Percentiles rank a stretch among this genome's conserved stretches.
Conservation (phyloP, 2,888 invertebrate species). For the Platycheirus albimanus region DNA sequence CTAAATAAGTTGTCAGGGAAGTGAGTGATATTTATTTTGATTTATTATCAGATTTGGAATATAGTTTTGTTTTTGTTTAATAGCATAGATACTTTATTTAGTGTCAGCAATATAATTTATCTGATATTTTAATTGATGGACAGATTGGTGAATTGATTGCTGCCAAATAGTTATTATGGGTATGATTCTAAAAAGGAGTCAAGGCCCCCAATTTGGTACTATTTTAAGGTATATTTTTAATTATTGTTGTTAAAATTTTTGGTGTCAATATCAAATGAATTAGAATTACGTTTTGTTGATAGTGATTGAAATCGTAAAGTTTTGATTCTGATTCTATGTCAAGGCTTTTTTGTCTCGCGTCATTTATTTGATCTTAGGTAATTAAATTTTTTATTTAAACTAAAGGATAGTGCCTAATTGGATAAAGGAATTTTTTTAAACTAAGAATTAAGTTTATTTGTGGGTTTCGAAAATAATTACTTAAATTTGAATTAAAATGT, state of each 20-base stretch:
- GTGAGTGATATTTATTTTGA: conserved; percentile 17
- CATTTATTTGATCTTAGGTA: neutral
- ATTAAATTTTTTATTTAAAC: too few species aligned
- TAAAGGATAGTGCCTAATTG: too few species aligned
- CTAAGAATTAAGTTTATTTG: too few species aligned
- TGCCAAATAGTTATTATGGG: neutral
- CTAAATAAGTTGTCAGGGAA: conserved; percentile 10
- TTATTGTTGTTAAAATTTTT: too few species aligned
- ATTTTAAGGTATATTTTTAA: too few species aligned
- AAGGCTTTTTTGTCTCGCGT: conserved; percentile 9
- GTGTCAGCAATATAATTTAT: neutral
- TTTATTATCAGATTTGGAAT: conserved; percentile 4
- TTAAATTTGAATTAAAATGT: too few species aligned
- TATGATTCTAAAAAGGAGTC: conserved; percentile 12
- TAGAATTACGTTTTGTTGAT: neutral
- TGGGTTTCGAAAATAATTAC: too few species aligned
- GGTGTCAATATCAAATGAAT: conserved; percentile 13
- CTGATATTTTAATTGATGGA: neutral
- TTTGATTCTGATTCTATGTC: conserved; percentile 16
- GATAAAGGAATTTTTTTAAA: too few species aligned
- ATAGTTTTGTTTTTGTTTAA: neutral
- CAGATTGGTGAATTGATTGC: neutral
- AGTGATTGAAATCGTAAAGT: neutral
- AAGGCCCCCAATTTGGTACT: neutral
- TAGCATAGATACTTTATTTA: neutral